Base-by-base conservation (phyloP, 2,797 vertebrate genomes). In the Sebastes nivosus region DNA sequence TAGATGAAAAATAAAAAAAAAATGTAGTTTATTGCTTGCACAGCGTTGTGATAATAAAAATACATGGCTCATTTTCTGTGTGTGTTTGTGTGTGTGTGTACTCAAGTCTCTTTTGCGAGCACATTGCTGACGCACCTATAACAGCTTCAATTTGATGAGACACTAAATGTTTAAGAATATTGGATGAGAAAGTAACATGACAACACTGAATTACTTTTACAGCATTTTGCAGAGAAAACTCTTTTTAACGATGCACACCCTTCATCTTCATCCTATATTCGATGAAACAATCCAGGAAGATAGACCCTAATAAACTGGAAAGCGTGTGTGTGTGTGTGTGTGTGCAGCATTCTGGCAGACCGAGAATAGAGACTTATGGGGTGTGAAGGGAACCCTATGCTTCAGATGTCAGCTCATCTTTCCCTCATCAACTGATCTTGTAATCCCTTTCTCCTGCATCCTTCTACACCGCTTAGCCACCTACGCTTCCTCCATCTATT, bases 401-500 rank as follows among this genome's bases (percentile, higher is more conserved):
- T 75, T 83, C 68, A 77, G 57, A 80, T 89, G 61, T 88, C 85
- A 80, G 80, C 72, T 84, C 77, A 22, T 85, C 81, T 85, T 80
- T 82, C 68, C 61, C 67, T 82, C 74, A 79, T 84, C 69, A 73
- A 36, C 68, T 64, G 46, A 74, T 85, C 80, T 69, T 81, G 60
- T 79, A 58, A 36, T 84, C 50, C 24, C 42, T 66, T 64, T 57
- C 74, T 84, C 34, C 30, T 69, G 57, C n/a, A 27, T 79, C 76
- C 58, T 68, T 74, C 55, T 75, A 6, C 67, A 36, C 30, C 13
- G 8, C 71, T 78, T 20, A 25, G 58, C 16, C 52, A 20, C 75
- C 73, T 79, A 22, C 81, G 68, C 83, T 73, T 16, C 38, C 74
- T 68, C 63, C 66, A 75, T 83, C 50, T 36, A 10, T 60, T 68